These are phyloP conservation scores for Sminthopsis crassicaudata DNA, from an alignment of 2,113 vertebrate genomes.

Conservation along the genomic window DNA sequence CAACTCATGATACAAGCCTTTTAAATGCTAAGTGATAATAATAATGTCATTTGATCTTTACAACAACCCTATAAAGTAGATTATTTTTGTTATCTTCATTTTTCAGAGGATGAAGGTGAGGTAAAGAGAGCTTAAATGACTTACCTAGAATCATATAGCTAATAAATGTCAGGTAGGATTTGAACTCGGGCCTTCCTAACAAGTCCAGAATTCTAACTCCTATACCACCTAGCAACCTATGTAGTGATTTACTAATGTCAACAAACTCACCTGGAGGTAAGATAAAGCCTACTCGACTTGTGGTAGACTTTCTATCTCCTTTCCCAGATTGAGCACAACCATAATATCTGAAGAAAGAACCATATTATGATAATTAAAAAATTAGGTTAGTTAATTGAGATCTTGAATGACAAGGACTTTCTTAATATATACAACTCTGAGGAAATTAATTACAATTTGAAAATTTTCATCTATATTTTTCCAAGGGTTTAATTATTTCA, in stretches of 20 bases:
- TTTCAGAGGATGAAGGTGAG: background rate
- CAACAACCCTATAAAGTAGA: background rate
- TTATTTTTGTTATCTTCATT: background rate
- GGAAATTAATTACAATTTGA: background rate
- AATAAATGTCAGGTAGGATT: background rate
- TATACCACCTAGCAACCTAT: background rate
- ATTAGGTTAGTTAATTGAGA: slow-evolving; percentile 7
- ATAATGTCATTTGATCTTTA: background rate
- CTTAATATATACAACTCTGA: slow-evolving; percentile 2
- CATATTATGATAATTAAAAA: background rate
- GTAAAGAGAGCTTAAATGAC: background rate
- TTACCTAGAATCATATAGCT: background rate
- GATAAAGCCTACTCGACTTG: slow-evolving; percentile 81
- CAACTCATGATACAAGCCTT: background rate
- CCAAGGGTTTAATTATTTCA: background rate
- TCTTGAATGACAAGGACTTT: slow-evolving; percentile 45
- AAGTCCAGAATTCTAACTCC: background rate
- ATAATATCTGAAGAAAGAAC: slow-evolving; percentile 79
- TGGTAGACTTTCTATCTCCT: slow-evolving; percentile 82
- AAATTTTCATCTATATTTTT: background rate
- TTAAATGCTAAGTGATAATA: background rate
- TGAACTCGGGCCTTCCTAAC: background rate
- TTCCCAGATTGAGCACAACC: slow-evolving; percentile 75
- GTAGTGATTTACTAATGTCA: background rate
- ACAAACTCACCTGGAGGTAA: slow-evolving; percentile 83